Evolutionary conservation across 53 echinoderm and acorn worm species (phyloP).

Genomic region (Zoroaster sp.): DNA sequence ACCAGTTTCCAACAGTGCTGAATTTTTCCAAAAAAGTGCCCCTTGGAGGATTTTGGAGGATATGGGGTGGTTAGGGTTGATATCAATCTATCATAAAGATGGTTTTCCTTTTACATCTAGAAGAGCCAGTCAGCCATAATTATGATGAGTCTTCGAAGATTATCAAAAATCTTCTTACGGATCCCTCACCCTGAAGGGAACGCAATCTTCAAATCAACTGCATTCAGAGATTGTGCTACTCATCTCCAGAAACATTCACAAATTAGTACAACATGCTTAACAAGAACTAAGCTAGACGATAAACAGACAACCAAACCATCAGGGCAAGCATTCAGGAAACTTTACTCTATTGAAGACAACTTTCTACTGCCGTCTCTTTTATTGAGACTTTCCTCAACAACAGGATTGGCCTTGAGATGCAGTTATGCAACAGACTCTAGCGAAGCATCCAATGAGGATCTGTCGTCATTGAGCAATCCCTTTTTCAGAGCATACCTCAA

Average conservation of each 20-base stretch:
- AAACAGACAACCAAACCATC: neutral
- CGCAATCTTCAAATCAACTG: neutral
- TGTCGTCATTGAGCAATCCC: slow-evolving; percentile 34
- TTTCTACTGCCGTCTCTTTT: neutral
- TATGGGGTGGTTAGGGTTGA: too few relatives aligned
- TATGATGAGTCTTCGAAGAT: neutral
- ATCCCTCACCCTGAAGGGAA: neutral
- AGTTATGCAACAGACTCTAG: slow-evolving; percentile 1
- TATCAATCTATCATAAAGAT: too few relatives aligned
- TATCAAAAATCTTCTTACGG: neutral
- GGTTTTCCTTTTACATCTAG: neutral
- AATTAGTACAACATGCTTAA: neutral
- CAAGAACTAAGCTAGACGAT: neutral
- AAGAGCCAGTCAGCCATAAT: neutral
- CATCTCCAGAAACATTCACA: neutral
- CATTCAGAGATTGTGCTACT: neutral
- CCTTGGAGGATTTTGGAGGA: too few relatives aligned
- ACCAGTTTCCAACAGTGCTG: too few relatives aligned
- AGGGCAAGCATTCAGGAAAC: neutral
- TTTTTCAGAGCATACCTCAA: slow-evolving; percentile 15
- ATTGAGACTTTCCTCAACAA: neutral
- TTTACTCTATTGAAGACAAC: neutral
- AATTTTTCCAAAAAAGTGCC: too few relatives aligned
- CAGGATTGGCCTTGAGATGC: neutral
- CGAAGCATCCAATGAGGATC: neutral